These are phyloP conservation scores for Pyrgilauda ruficollis DNA, from an alignment of 2,113 vertebrate genomes.

Conservation along the genomic window DNA sequence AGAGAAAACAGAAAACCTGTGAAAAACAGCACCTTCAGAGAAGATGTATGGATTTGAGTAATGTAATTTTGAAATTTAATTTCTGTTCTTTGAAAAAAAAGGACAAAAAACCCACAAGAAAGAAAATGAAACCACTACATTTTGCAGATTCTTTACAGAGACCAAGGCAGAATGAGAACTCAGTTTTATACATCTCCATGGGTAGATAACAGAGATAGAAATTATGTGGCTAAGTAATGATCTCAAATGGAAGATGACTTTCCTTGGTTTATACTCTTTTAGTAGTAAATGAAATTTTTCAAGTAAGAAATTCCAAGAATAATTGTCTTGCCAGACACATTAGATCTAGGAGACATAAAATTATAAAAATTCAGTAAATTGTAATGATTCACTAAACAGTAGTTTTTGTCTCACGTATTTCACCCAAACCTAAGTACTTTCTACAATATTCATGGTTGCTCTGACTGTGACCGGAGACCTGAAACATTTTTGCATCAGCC, in stretches of 20 bases:
- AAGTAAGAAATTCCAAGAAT: not conserved
- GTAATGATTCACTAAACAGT: not conserved
- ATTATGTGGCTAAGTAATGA: not conserved
- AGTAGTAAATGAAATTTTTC: not conserved
- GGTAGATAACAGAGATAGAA: not conserved
- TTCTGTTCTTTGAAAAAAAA: not conserved
- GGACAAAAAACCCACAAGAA: not conserved
- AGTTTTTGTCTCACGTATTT: not conserved
- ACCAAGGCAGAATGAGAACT: not conserved
- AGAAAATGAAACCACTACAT: not conserved
- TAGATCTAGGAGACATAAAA: not conserved
- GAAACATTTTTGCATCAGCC: not conserved
- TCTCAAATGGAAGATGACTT: not conserved
- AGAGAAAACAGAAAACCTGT: not conserved
- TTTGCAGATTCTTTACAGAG: not conserved
- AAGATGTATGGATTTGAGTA: not conserved
- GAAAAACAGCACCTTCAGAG: not conserved
- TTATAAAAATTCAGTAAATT: not conserved
- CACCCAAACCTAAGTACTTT: not conserved
- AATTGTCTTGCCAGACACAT: not conserved
- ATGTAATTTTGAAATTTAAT: not conserved
- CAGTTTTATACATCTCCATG: not conserved
- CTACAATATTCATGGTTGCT: not conserved
- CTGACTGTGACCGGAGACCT: not conserved
- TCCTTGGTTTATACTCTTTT: not conserved